These are phyloP conservation scores for Yasuhikotakia modesta DNA, from an alignment of 2,797 vertebrate species.

Conservation along the genomic window DNA sequence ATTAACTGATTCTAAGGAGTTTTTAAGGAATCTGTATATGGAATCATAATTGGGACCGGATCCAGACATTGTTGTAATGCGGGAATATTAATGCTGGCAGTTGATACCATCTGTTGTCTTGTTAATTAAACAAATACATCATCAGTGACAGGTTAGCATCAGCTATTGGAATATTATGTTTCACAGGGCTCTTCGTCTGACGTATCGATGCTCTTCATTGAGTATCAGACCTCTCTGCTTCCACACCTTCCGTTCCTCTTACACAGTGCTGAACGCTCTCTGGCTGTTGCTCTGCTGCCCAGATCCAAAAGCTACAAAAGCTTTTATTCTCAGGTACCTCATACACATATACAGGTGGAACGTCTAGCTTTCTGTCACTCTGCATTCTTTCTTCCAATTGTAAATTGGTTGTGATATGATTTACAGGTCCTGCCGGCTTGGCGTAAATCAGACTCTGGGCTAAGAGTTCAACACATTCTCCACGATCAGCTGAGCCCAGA, in stretches of 20 bases:
- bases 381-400: slow-evolving; percentile 14
- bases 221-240: slow-evolving; percentile 82
- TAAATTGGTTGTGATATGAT: slow-evolving; percentile 44
- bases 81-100: neutral
- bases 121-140: neutral
- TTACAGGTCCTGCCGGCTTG: slow-evolving; percentile 87
- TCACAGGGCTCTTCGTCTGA: slow-evolving; percentile 82
- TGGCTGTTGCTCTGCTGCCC: slow-evolving; percentile 87
- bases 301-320: slow-evolving; percentile 86
- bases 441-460: slow-evolving; percentile 79
- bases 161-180: slow-evolving; percentile 27
- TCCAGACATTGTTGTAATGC: neutral
- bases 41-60: neutral
- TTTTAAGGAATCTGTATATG: neutral
- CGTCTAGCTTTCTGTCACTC: neutral
- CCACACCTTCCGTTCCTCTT: slow-evolving; percentile 87
- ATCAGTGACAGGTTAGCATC: neutral
- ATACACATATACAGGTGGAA: slow-evolving; percentile 10
- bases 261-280: slow-evolving; percentile 76
- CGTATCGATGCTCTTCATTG: slow-evolving; percentile 84
- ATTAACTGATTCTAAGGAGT: neutral
- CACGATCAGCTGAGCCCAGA: slow-evolving; percentile 81
- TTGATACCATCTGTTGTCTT: neutral
- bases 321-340: slow-evolving; percentile 67
- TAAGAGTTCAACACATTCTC: slow-evolving; percentile 80